phyloP scores from a whole-genome alignment of 1,140 invertebrate genomes.

The Calliopsis andreniformis region DNA sequence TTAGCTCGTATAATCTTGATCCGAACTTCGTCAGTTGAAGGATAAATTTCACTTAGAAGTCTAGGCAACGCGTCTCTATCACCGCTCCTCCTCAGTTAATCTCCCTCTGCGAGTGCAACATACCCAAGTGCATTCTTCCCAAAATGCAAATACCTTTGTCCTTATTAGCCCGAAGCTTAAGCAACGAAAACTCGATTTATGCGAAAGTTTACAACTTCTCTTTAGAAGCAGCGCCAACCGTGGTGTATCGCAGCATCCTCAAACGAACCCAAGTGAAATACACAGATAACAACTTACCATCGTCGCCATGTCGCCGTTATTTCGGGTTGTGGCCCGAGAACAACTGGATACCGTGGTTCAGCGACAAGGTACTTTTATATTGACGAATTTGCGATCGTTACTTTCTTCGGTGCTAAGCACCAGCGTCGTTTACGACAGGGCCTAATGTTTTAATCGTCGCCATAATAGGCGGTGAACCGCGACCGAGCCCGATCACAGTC shows the following conservation, averaged over 20 bases:
- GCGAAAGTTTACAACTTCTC: slow-evolving; percentile 47
- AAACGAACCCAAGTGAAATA: neutral
- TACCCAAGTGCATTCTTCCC: slow-evolving; percentile 56
- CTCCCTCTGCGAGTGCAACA: neutral
- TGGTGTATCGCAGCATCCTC: neutral
- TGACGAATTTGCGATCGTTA: slow-evolving; percentile 55
- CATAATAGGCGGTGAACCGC: slow-evolving; percentile 73
- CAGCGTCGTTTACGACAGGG: slow-evolving; percentile 73
- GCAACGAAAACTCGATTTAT: slow-evolving; percentile 61
- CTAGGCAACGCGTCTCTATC: neutral
- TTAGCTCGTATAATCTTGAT: neutral
- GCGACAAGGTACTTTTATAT: slow-evolving; percentile 74
- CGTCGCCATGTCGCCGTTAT: slow-evolving; percentile 70
- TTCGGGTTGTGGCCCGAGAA: slow-evolving; percentile 64
- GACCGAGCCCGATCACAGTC: slow-evolving; percentile 36
- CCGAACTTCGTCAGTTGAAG: neutral
- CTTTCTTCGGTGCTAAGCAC: slow-evolving; percentile 76
- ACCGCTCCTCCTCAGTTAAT: neutral
- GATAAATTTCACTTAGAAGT: neutral
- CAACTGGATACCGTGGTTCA: slow-evolving; percentile 71
- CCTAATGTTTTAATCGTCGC: slow-evolving; percentile 77
- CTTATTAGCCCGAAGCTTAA: slow-evolving; percentile 68
- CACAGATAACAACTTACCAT: slow-evolving; percentile 72
- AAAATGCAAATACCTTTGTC: slow-evolving; percentile 48
- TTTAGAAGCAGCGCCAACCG: neutral